Conservation (phyloP, 2,888 invertebrate genomes). For the Litoditis marina region DNA sequence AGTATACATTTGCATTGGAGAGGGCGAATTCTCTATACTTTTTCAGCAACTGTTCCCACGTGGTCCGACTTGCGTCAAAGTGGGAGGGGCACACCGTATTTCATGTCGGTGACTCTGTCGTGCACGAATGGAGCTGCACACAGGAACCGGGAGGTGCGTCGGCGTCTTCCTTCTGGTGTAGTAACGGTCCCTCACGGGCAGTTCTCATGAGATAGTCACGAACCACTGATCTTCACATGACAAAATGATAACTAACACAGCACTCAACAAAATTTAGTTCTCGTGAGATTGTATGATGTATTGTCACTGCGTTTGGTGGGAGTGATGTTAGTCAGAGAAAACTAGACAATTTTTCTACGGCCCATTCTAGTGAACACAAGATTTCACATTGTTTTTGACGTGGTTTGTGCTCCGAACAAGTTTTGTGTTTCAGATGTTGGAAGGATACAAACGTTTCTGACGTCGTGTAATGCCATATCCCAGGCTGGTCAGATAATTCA, state of each 20-base stretch:
- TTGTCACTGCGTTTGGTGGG: no score
- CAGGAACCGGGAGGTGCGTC: constrained; percentile 11
- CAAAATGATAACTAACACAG: no score
- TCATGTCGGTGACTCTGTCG: constrained; percentile 42
- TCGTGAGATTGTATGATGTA: no score
- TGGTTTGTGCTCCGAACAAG: no score
- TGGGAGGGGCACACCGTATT: constrained; percentile 39
- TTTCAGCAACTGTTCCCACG: constrained; percentile 35
- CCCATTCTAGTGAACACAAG: background rate
- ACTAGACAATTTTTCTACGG: background rate
- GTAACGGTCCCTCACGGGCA: no score
- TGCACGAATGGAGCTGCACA: constrained; percentile 45
- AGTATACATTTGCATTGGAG: no score
- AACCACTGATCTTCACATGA: no score
- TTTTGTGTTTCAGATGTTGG: constrained; percentile 23
- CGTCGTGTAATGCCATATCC: constrained; percentile 41
- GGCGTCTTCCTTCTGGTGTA: no score
- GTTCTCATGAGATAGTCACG: no score
- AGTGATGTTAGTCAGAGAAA: no score
- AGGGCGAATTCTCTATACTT: background rate
- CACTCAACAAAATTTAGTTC: no score
- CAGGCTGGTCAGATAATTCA: constrained; percentile 42
- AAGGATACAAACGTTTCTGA: constrained; percentile 32
- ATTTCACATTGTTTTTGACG: no score
- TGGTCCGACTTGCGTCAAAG: constrained; percentile 35